A percentile compares a stretch with the other conserved stretches of the same genome.
Conservation (phyloP, 2,113 vertebrate species). For the Manacus vitellinus region DNA sequence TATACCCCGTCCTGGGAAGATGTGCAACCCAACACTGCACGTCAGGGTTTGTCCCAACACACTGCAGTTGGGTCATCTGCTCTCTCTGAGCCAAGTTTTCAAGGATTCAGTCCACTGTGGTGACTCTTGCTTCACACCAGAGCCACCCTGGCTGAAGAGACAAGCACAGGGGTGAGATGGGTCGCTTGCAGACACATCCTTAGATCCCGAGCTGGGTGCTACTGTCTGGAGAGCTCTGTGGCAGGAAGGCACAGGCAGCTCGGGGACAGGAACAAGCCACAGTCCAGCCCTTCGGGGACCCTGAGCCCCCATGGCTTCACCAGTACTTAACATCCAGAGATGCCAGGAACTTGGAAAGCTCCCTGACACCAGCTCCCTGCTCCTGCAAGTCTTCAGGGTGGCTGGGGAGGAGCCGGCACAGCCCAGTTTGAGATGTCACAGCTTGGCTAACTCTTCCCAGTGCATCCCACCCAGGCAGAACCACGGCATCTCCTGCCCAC, state of each 20-base stretch:
- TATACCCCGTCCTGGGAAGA: not conserved
- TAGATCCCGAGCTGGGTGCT: not conserved
- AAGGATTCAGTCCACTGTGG: not conserved
- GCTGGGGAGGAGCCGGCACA: not conserved
- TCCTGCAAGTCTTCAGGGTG: not conserved
- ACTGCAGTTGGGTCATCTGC: accelerated
- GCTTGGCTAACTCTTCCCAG: not conserved
- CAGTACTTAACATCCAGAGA: not conserved
- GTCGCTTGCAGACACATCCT: not conserved
- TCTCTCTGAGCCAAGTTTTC: accelerated
- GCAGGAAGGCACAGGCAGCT: not conserved
- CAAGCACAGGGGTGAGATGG: not conserved
- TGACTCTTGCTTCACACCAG: not conserved
- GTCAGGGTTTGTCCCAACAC: not conserved
- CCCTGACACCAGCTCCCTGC: accelerated
- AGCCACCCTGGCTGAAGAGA: not conserved
- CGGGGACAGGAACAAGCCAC: not conserved
- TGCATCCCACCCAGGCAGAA: not conserved
- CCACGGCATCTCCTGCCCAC: not conserved
- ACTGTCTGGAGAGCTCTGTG: not conserved
- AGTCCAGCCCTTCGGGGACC: not conserved
- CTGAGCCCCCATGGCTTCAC: not conserved
- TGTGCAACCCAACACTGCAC: not conserved
- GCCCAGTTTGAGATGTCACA: accelerated
- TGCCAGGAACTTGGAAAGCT: not conserved